Evolutionary conservation across 2,888 invertebrate species (phyloP).

Genomic region (Drosophila siamana): DNA sequence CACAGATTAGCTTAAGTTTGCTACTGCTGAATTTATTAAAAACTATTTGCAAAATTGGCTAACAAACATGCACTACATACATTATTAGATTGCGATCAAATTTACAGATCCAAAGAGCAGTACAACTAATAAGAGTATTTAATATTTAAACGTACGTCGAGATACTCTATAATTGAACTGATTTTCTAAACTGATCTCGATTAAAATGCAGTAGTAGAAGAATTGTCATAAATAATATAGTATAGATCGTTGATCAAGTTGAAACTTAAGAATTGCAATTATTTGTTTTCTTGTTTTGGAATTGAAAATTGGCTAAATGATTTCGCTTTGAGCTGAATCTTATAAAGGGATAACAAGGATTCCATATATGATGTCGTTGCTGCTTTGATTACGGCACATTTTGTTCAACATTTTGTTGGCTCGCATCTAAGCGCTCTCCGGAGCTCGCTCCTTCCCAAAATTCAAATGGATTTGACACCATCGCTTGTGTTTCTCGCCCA

Average conservation of each 20-base stretch:
- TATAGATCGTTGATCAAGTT: neutral
- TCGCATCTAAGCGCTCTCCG: neutral
- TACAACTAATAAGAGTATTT: conserved; percentile 35
- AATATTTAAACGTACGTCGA: conserved; percentile 4
- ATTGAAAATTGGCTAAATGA: conserved; percentile 5
- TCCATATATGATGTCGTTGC: conserved; percentile 39
- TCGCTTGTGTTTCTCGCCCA: conserved; percentile 82
- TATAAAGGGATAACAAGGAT: conserved; percentile 20
- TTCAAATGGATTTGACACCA: conserved; percentile 84
- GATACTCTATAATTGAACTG: conserved; percentile 5
- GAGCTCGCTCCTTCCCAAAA: conserved; percentile 61
- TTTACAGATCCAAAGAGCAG: neutral
- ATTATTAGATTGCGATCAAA: conserved; percentile 23
- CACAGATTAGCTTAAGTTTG: conserved; percentile 1
- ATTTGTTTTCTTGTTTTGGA: neutral
- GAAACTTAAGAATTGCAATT: conserved; percentile 7
- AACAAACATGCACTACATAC: conserved; percentile 59
- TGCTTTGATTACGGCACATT: conserved; percentile 5
- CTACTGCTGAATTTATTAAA: conserved; percentile 56
- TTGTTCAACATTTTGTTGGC: neutral
- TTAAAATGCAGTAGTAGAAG: conserved; percentile 38
- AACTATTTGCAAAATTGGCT: conserved; percentile 67
- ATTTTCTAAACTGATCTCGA: conserved; percentile 24
- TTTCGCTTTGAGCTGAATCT: conserved; percentile 28
- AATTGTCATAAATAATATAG: conserved; percentile 17